Evolutionary conservation across 2,797 vertebrate genomes (phyloP).

Genomic region (Dendrocincla fuliginosa): DNA sequence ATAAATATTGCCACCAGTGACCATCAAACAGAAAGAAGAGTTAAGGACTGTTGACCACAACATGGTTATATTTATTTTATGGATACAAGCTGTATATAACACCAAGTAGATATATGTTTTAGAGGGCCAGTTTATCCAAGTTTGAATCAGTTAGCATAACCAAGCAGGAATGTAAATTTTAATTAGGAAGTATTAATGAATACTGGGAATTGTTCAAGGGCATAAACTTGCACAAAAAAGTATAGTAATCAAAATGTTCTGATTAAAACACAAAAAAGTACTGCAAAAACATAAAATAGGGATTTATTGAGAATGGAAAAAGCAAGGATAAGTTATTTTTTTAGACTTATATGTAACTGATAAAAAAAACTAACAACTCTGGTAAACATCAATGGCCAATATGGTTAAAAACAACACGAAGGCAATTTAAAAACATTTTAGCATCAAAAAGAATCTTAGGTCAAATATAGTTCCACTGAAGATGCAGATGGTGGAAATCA

Average conservation of each 20-base stretch:
- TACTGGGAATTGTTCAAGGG: slow-evolving; percentile 30
- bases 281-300: neutral
- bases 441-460: slow-evolving; percentile 54
- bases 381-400: slow-evolving; percentile 49
- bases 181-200: slow-evolving; percentile 18
- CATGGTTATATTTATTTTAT: neutral
- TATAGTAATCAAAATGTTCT: neutral
- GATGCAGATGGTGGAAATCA: slow-evolving; percentile 60
- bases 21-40: neutral
- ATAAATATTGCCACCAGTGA: neutral
- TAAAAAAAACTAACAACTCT: neutral
- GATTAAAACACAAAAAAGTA: neutral
- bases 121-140: neutral
- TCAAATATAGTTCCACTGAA: slow-evolving; percentile 44
- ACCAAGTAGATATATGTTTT: neutral
- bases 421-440: slow-evolving; percentile 52
- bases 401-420: slow-evolving; percentile 43
- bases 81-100: neutral
- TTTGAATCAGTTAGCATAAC: neutral
- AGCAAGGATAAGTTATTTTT: neutral
- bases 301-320: neutral
- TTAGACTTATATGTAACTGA: neutral
- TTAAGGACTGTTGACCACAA: neutral
- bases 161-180: slow-evolving; percentile 8
- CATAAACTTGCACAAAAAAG: neutral